Evolutionary conservation across 2,797 vertebrate genomes (phyloP).

Genomic region (Pogoniulus pusillus): DNA sequence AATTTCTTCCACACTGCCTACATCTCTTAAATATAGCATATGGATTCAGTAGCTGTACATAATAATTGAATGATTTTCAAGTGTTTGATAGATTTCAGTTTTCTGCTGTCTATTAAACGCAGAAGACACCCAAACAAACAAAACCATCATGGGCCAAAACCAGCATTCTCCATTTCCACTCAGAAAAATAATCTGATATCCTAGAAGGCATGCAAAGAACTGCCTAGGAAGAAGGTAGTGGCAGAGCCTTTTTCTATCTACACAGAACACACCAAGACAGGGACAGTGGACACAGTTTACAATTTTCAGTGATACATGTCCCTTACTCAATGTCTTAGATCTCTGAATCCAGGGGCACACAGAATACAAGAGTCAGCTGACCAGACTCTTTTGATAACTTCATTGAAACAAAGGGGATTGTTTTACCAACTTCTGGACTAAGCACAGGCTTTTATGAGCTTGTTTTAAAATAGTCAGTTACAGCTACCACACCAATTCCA

Average conservation of each 20-base stretch:
- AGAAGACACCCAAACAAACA: background rate
- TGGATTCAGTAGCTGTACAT: background rate
- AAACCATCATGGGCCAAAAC: background rate
- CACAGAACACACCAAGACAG: background rate
- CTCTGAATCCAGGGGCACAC: background rate
- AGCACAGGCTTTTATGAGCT: background rate
- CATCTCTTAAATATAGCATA: background rate
- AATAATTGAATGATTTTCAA: background rate
- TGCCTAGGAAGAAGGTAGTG: background rate
- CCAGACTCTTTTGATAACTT: background rate
- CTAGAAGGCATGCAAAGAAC: background rate
- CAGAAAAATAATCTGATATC: background rate
- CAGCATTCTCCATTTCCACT: background rate
- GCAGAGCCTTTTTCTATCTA: background rate
- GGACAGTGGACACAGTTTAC: accelerated
- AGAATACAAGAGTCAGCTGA: background rate
- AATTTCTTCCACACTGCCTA: background rate
- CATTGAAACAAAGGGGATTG: background rate
- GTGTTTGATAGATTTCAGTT: background rate
- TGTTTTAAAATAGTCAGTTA: background rate
- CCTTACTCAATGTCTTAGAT: background rate
- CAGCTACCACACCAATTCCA: background rate
- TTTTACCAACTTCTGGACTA: background rate
- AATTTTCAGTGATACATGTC: background rate
- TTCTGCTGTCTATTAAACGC: background rate